A percentile compares a stretch with the other conserved stretches of the same genome.
phyloP scores from a whole-genome alignment of 2,797 vertebrate species.

The Knipowitschia caucasica region DNA sequence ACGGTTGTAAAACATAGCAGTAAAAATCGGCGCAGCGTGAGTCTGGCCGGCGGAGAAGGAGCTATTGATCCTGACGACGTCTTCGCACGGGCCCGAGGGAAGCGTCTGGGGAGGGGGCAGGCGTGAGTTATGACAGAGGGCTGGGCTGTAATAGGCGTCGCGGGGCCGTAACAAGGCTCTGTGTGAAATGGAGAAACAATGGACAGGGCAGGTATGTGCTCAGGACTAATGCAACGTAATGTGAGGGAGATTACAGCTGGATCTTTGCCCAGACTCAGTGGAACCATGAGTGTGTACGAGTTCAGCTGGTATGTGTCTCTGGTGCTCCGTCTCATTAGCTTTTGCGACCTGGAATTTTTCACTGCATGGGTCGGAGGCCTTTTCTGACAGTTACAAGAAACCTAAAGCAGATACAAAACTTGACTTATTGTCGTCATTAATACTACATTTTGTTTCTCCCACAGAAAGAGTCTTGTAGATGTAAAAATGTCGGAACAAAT shows the following conservation, averaged over 20 bases:
- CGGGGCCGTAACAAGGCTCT: background rate
- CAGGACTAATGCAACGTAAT: background rate
- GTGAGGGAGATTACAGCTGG: background rate
- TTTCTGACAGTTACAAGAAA: too few relatives aligned
- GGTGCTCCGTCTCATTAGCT: too few relatives aligned
- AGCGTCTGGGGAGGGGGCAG: background rate
- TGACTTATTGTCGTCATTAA: too few relatives aligned
- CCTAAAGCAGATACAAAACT: too few relatives aligned
- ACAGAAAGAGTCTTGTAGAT: too few relatives aligned
- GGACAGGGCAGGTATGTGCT: background rate
- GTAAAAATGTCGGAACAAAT: too few relatives aligned
- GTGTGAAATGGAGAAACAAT: background rate
- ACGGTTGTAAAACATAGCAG: conserved; percentile 31
- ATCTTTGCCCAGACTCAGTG: background rate
- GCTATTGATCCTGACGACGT: conserved; percentile 25
- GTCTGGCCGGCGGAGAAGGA: conserved; percentile 21
- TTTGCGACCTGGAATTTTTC: too few relatives aligned
- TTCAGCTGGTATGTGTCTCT: too few relatives aligned
- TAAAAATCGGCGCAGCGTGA: conserved; percentile 39
- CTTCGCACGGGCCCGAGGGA: conserved; percentile 5
- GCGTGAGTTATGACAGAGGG: background rate
- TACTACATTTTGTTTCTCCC: too few relatives aligned
- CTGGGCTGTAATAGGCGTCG: background rate
- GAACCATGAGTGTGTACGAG: too few relatives aligned
- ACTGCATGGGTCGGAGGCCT: too few relatives aligned